phyloP scores from a whole-genome alignment of 2,797 vertebrate genomes.

The Eulemur coronatus region DNA sequence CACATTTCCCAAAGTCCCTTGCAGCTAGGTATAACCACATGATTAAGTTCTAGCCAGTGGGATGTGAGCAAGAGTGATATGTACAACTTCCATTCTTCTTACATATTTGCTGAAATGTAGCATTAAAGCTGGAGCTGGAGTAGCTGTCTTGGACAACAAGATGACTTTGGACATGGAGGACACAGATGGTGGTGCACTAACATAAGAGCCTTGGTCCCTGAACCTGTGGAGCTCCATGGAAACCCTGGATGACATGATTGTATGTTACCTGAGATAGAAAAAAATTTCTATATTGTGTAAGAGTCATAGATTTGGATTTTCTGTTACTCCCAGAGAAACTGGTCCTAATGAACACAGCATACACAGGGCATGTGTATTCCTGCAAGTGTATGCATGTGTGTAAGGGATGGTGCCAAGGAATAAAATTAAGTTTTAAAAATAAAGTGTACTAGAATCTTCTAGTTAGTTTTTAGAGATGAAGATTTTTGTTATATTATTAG shows the following conservation, averaged over 20 bases:
- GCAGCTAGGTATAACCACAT: background rate
- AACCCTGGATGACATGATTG: background rate
- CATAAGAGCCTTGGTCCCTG: background rate
- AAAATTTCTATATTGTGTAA: background rate
- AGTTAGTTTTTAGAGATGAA: background rate
- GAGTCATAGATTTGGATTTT: background rate
- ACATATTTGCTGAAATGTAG: background rate
- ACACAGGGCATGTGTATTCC: background rate
- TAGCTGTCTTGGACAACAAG: background rate
- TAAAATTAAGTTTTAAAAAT: background rate
- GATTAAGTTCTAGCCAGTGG: constrained; percentile 1
- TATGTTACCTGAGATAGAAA: background rate
- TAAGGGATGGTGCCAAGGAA: background rate
- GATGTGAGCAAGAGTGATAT: background rate
- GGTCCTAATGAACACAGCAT: background rate
- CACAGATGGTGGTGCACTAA: background rate
- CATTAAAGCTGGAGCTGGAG: background rate
- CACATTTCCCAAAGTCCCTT: background rate
- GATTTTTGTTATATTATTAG: background rate
- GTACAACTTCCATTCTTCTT: background rate
- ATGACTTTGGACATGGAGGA: background rate
- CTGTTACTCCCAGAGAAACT: background rate
- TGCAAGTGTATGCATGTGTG: background rate
- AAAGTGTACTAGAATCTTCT: background rate
- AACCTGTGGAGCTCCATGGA: background rate